Base-by-base conservation (phyloP, 92 coral and sea anemone genomes). In the Bergia puertoricense region DNA sequence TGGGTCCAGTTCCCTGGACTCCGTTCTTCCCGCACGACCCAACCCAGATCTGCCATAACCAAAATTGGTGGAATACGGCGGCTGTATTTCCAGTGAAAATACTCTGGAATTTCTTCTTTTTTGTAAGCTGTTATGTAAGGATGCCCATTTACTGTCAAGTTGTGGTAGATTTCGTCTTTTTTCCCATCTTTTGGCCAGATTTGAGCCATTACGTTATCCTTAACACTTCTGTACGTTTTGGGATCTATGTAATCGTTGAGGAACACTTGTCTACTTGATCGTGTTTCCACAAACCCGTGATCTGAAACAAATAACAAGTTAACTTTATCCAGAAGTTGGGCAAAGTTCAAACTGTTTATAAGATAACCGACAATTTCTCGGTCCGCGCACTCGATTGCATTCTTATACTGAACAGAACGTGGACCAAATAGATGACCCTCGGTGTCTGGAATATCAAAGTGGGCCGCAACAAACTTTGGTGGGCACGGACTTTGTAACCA, bases 251-350 rank as follows among this genome's bases (percentile, higher is more conserved):
- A 93, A 11, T 97, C 94, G 1, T 92, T 91, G 15, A 97, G 94
- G 73, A 92, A 90, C 39, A 95, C 93, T 66, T 86, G 92, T 66
- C 91, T 88, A 2, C 91, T 77, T 8, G 93, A 90, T 23, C 97
- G 93, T 7, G 94, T 90, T 57, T 94, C 93, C 6, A 92, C 92
- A 94, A 97, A 92, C 71, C 99, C 95, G 65, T 97, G 99, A 81
- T 97, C 99, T 16, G 96, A 93, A 2, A 96, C 95, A 65, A 94
- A 23, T 36, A 97, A 90, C 8, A 97, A 39, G 77, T 97, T 97
- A 50, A 93, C 90, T 51, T 93, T 91, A 80, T 95, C 98, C 43
- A 94, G 76, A 74, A 97, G 87, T 74, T 91, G 85, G 23, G 90
- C 96, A 8, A 90, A 46, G 75, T 89, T 85, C 57, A 97, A 93